A percentile compares a stretch with the other conserved stretches of the same genome.
These are phyloP conservation scores for Bungarus multicinctus DNA, from an alignment of 2,113 vertebrate genomes.

Conservation along the genomic window DNA sequence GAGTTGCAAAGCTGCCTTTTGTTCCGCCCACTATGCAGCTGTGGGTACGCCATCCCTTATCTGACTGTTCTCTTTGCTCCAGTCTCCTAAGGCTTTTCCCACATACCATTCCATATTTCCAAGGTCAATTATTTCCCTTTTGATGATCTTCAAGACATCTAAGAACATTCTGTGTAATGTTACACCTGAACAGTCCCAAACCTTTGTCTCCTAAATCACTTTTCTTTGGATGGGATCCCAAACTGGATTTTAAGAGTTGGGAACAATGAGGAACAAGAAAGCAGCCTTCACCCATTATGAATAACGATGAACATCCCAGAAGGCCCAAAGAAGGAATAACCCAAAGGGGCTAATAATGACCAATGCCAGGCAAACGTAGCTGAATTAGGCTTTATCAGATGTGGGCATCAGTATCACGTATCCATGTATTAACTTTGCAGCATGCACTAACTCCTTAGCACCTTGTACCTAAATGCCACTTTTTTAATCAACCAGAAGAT, in stretches of 20 bases:
- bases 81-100: no score
- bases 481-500: neutral
- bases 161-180: neutral
- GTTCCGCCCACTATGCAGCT: no score
- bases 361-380: neutral
- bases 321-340: neutral
- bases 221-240: neutral
- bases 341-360: neutral
- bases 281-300: neutral
- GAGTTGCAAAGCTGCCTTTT: neutral
- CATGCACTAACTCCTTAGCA: neutral
- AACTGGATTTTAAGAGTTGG: neutral
- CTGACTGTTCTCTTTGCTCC: no score
- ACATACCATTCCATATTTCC: neutral
- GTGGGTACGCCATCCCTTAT: no score
- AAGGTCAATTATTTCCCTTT: neutral
- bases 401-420: neutral
- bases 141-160: neutral
- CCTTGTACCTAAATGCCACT: neutral
- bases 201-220: neutral
- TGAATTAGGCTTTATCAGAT: neutral
- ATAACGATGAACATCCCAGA: neutral
- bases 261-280: neutral
- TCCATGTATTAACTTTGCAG: neutral
- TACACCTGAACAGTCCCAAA: neutral